Base-by-base conservation (phyloP, 2,113 vertebrate species). In the Cathartes aura region DNA sequence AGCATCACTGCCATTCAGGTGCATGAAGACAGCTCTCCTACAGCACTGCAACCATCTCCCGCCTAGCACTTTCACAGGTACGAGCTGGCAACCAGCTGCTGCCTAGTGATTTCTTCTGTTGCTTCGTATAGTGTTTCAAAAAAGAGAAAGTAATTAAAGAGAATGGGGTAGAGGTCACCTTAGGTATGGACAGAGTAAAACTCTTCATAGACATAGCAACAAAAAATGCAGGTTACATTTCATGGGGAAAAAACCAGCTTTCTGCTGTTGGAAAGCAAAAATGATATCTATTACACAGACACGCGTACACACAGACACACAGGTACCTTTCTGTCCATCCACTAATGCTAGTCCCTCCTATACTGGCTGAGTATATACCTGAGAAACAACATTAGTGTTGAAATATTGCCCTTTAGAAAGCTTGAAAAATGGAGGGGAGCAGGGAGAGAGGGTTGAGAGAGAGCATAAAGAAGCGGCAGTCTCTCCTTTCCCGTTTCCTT, bases 341-440 rank as follows among this genome's bases (percentile, higher is more conserved):
- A 96, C 93, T 94, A 97, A 97, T 93, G 82, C 58, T 59, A 94
- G 95, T 91, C 97, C 93, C 79, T 90, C 97, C 92, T 96, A 95
- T 89, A 91, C 98, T 83, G 93, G 94, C 97, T 92, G 97, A 98
- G 96, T 90, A 95, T 97, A 98, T 98, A 98, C 98, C 98, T 98
- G 98, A 98, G 98, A 98, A 98, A 98, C 96, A 99, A 99, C 99
- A 98, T 99, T 98, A 98, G 98, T 98, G 98, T 98, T 98, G 96
- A 97, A 96, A 97, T 98, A 98, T 97, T 98, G 98, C 98, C 98
- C 98, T 98, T 98, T 96, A 98, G 96, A 96, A 97, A 98, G 97
- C 98, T 93, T 83, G 97, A 76, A 53, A 86, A 90, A 92, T 91
- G 97, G 94, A 95, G 73, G 63, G 76, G 53, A 91, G 79, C 58